Percentiles rank a stretch among this genome's conserved stretches.
These are phyloP conservation scores for Aphelocoma californica DNA, from an alignment of 2,797 vertebrate species.

Conservation along the genomic window DNA sequence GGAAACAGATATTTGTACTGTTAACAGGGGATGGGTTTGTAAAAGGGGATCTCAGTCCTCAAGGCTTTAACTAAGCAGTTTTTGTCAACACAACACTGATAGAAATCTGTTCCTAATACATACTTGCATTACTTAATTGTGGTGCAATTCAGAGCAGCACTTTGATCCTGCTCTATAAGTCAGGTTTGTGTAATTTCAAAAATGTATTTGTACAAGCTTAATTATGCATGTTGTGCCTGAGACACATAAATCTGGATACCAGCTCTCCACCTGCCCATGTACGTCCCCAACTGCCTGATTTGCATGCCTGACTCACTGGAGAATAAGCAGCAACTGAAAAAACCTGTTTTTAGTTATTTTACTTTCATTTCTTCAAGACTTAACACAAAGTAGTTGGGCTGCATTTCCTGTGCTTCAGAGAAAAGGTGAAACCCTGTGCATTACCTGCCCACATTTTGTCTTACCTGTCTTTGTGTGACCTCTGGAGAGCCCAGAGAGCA, in stretches of 20 bases:
- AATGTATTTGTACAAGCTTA: slow-evolving; percentile 6
- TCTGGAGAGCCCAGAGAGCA: neutral
- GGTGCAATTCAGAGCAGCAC: neutral
- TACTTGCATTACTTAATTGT: neutral
- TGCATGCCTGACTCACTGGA: slow-evolving; percentile 12
- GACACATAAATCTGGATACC: neutral
- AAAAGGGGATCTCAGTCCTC: neutral
- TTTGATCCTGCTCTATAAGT: neutral
- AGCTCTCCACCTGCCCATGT: neutral
- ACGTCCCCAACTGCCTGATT: slow-evolving; percentile 3
- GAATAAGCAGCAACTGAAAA: slow-evolving; percentile 4
- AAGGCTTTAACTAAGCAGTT: neutral
- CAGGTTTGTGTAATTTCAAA: slow-evolving; percentile 20
- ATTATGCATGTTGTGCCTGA: slow-evolving; percentile 3
- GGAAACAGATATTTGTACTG: neutral
- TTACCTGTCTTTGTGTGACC: slow-evolving; percentile 1
- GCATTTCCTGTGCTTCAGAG: slow-evolving; percentile 25
- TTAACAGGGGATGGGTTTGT: neutral
- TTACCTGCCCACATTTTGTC: neutral
- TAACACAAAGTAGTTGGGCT: neutral
- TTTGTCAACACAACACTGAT: neutral
- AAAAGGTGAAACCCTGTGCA: neutral
- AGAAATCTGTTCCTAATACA: neutral
- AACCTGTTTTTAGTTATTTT: neutral
- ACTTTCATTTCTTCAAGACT: slow-evolving; percentile 26